Evolutionary conservation across 2,797 vertebrate genomes (phyloP).

Genomic region (Psittacula echo): DNA sequence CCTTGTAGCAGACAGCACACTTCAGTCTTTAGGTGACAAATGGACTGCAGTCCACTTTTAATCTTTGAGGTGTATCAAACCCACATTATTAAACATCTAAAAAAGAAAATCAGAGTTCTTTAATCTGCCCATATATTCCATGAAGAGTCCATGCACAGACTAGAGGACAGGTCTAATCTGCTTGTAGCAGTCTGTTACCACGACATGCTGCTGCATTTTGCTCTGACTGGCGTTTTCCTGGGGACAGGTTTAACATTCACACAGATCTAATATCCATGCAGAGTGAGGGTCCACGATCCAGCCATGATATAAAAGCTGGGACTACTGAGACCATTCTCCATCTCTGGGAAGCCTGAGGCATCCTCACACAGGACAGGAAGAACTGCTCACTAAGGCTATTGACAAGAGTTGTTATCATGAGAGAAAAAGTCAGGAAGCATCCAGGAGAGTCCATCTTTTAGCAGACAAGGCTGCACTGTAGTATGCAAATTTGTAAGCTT

Average conservation of each 20-base stretch:
- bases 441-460: neutral
- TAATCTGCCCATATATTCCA: slow-evolving; percentile 9
- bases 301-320: neutral
- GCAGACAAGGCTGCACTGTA: neutral
- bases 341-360: neutral
- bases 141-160: neutral
- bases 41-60: slow-evolving; percentile 53
- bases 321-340: neutral
- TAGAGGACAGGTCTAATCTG: neutral
- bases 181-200: neutral
- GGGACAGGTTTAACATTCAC: neutral
- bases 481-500: neutral
- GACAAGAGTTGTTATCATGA: neutral
- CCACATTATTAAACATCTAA: slow-evolving; percentile 20
- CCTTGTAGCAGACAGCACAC: slow-evolving; percentile 12
- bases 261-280: neutral
- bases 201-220: neutral
- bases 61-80: slow-evolving; percentile 54
- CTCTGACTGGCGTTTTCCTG: neutral
- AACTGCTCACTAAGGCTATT: neutral
- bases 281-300: neutral
- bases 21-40: slow-evolving; percentile 33
- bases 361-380: neutral
- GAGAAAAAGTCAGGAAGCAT: neutral
- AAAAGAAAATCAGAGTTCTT: slow-evolving; percentile 13